phyloP scores from a whole-genome alignment of 2,797 vertebrate genomes.

The Vultur gryphus region DNA sequence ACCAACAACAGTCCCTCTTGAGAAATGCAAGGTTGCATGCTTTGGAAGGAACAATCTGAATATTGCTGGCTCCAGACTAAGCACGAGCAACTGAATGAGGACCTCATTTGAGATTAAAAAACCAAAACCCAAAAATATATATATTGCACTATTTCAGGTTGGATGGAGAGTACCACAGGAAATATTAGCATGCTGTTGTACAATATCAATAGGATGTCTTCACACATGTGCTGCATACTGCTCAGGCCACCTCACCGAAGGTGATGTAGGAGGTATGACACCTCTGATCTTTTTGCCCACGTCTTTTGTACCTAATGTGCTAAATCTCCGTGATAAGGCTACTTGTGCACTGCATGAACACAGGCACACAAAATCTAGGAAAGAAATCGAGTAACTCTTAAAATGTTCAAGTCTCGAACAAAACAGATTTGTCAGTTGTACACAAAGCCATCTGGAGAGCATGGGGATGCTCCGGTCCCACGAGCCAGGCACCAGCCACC shows the following conservation, averaged over 20 bases:
- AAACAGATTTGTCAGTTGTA: background rate
- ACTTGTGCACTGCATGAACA: background rate
- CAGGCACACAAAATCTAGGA: background rate
- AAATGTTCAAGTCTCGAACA: background rate
- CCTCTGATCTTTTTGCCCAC: background rate
- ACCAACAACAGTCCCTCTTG: background rate
- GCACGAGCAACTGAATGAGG: background rate
- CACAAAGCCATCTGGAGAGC: background rate
- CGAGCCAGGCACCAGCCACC: accelerated
- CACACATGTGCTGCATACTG: background rate
- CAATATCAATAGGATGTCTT: background rate
- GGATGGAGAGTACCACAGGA: background rate
- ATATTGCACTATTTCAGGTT: no score
- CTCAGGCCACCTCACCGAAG: background rate
- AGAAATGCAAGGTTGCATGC: background rate
- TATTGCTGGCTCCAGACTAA: background rate
- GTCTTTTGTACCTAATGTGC: accelerated
- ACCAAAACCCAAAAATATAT: background rate
- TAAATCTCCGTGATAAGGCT: background rate
- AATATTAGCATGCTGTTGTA: background rate
- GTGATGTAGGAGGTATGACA: background rate
- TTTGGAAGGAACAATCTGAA: background rate
- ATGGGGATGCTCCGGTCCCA: background rate
- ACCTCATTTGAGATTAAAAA: background rate
- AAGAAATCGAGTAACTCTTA: background rate